These are phyloP conservation scores for Micromussa lordhowensis DNA, from an alignment of 92 coral and sea anemone genomes.

Conservation along the genomic window DNA sequence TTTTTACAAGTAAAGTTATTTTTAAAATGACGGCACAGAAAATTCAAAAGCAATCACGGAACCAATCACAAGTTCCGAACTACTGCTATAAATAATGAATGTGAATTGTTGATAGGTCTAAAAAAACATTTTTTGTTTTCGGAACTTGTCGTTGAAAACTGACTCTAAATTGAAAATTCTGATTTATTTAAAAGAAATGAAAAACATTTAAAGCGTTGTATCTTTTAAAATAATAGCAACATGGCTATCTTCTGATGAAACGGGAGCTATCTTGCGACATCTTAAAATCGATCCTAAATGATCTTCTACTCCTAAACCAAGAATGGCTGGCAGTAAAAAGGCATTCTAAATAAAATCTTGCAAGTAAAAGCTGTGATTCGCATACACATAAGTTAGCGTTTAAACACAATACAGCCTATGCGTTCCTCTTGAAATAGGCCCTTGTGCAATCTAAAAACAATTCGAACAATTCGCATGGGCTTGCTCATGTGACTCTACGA, in stretches of 20 bases:
- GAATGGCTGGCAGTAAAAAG: neutral
- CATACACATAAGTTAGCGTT: too few species aligned
- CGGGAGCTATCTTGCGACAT: neutral
- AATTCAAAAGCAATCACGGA: neutral
- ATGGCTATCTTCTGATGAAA: neutral
- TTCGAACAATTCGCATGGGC: neutral
- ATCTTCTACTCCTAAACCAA: neutral
- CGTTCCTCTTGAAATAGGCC: neutral
- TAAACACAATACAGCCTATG: neutral
- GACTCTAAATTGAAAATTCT: neutral
- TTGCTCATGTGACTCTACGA: neutral
- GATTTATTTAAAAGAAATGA: too few species aligned
- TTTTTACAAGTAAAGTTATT: neutral
- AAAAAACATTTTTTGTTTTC: too few species aligned
- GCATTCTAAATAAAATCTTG: neutral
- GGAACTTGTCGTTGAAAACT: neutral
- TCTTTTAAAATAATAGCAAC: neutral
- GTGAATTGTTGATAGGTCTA: neutral
- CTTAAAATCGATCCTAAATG: neutral
- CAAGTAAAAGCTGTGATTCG: neutral
- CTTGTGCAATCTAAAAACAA: neutral
- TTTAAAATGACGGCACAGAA: neutral
- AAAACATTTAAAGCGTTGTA: too few species aligned
- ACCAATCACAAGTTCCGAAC: neutral
- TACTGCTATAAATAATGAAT: neutral